Conservation (phyloP, 2,797 vertebrate genomes). For the Odontamblyopus rebecca region DNA sequence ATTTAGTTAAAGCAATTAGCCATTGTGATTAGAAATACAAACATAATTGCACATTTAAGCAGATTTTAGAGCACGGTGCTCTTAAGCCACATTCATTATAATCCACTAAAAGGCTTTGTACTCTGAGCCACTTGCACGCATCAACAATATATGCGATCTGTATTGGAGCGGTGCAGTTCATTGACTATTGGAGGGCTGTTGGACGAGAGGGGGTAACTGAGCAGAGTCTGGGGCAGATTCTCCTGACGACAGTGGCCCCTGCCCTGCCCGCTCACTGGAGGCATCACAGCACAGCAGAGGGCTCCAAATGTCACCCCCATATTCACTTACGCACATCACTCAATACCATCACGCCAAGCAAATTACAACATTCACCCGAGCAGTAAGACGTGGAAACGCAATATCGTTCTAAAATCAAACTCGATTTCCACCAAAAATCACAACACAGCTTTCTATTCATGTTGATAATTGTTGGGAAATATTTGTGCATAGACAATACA, state of each 20-base stretch:
- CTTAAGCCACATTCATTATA: constrained; percentile 9
- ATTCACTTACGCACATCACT: constrained; percentile 76
- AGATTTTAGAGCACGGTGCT: constrained; percentile 29
- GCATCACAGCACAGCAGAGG: constrained; percentile 71
- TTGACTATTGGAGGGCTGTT: constrained; percentile 70
- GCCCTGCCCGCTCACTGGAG: constrained; percentile 60
- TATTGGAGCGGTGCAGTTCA: constrained; percentile 63
- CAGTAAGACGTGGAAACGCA: constrained; percentile 61
- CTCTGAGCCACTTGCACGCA: constrained; percentile 26
- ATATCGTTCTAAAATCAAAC: constrained; percentile 56
- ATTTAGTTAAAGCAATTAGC: constrained; percentile 95
- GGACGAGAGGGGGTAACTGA: constrained; percentile 63
- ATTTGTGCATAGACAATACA: constrained; percentile 22
- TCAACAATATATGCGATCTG: constrained; percentile 40
- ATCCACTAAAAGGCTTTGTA: constrained; percentile 11
- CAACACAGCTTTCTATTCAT: constrained; percentile 32
- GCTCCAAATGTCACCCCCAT: constrained; percentile 73
- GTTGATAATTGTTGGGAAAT: constrained; percentile 26
- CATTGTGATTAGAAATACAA: constrained; percentile 91
- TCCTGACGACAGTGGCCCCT: constrained; percentile 65
- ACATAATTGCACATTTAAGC: constrained; percentile 90
- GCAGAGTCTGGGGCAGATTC: constrained; percentile 77
- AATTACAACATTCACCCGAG: constrained; percentile 69
- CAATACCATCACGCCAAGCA: constrained; percentile 73
- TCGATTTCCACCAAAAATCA: constrained; percentile 32